Percentiles rank a stretch among this genome's conserved stretches.
Conservation (phyloP, 2,113 vertebrate species). For the Tragelaphus imberbis region DNA sequence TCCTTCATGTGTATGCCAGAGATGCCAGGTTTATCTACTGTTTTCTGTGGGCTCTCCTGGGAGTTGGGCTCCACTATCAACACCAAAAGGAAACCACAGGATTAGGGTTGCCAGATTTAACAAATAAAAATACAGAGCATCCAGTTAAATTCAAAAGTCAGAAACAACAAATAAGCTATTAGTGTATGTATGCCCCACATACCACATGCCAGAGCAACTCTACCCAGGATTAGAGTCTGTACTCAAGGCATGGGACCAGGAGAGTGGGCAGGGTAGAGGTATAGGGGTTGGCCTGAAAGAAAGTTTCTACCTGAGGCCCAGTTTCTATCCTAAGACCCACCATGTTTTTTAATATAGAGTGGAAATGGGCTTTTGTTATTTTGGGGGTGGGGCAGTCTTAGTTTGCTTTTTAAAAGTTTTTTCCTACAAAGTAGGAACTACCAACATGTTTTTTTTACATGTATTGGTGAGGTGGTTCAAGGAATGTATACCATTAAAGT, state of each 20-base stretch:
- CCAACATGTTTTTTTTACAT: neutral
- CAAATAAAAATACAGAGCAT: neutral
- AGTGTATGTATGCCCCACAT: neutral
- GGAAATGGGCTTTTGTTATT: neutral
- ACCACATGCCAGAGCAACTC: neutral
- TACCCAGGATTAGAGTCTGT: neutral
- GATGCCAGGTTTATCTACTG: neutral
- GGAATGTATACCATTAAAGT: neutral
- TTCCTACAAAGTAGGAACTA: neutral
- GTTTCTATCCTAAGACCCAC: neutral
- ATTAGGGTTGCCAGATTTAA: neutral
- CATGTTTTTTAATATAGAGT: neutral
- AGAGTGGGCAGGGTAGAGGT: neutral
- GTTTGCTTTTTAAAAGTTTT: slow-evolving; percentile 14
- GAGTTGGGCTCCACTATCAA: neutral
- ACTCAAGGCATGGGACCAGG: neutral
- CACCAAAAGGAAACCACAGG: neutral
- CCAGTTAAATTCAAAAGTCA: neutral
- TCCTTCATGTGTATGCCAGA: neutral
- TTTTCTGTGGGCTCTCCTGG: neutral
- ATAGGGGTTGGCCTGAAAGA: neutral
- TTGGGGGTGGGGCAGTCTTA: neutral
- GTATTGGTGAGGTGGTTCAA: neutral
- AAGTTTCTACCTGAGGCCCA: neutral
- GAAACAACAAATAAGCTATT: neutral